phyloP scores from a whole-genome alignment of 2,113 vertebrate species.

The Scomber japonicus region DNA sequence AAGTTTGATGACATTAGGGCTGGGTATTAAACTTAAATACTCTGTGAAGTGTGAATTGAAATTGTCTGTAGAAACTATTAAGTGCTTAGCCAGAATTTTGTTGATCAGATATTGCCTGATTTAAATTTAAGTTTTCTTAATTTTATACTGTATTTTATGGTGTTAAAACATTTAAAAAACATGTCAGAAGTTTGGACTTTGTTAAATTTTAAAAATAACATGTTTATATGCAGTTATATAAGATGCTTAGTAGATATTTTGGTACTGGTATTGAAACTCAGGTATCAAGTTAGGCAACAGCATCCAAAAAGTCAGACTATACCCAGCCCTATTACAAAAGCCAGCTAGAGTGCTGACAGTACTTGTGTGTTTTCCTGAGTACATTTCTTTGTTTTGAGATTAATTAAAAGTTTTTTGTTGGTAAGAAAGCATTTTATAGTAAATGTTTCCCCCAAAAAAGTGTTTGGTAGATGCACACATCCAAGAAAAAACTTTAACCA shows the following conservation, averaged over 20 bases:
- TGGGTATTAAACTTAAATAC: slow-evolving; percentile 31
- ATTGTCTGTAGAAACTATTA: slow-evolving; percentile 1
- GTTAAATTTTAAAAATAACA: neutral
- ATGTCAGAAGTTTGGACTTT: slow-evolving; percentile 29
- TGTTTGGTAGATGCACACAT: too few species aligned
- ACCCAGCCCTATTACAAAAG: slow-evolving; percentile 45
- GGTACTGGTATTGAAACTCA: slow-evolving; percentile 16
- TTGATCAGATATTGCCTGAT: slow-evolving; percentile 37
- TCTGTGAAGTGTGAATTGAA: slow-evolving; percentile 24
- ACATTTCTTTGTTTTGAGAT: slow-evolving; percentile 24
- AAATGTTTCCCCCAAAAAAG: neutral
- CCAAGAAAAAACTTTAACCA: too few species aligned
- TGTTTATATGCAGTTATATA: neutral
- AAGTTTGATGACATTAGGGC: slow-evolving; percentile 35
- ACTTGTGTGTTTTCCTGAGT: slow-evolving; percentile 24
- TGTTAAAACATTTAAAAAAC: slow-evolving; percentile 9
- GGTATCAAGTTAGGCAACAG: neutral
- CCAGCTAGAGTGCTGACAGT: slow-evolving; percentile 18
- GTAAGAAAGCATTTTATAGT: slow-evolving; percentile 10
- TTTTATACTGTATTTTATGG: slow-evolving; percentile 57
- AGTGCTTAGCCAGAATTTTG: slow-evolving; percentile 4
- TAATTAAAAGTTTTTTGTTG: neutral
- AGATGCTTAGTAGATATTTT: slow-evolving; percentile 6
- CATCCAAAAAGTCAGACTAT: slow-evolving; percentile 6
- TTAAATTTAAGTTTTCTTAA: slow-evolving; percentile 34